phyloP scores from a whole-genome alignment of 2,113 vertebrate genomes.

The Xiphophorus hellerii region DNA sequence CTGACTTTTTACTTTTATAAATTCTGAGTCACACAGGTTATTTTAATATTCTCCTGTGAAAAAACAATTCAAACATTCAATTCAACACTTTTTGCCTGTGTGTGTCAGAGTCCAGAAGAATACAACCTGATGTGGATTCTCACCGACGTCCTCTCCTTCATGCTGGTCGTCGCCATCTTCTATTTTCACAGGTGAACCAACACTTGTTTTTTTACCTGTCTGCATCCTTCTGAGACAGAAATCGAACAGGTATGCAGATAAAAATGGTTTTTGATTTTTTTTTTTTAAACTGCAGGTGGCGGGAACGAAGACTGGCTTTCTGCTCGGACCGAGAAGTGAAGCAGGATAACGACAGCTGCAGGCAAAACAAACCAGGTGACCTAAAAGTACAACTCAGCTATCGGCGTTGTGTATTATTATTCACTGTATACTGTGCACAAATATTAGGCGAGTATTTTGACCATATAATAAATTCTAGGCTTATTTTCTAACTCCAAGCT shows the following conservation, averaged over 20 bases:
- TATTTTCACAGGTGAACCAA: constrained; percentile 86
- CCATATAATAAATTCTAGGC: too few species aligned
- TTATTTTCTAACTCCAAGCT: too few species aligned
- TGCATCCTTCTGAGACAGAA: rapidly evolving
- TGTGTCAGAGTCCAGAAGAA: constrained; percentile 81
- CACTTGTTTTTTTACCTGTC: too few species aligned
- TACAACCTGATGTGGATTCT: constrained; percentile 88
- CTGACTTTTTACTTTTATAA: too few species aligned
- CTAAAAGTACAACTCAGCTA: background rate
- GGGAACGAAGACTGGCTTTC: constrained; percentile 75
- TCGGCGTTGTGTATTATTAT: too few species aligned
- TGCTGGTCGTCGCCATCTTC: constrained; percentile 81
- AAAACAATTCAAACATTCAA: background rate
- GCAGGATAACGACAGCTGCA: constrained; percentile 77
- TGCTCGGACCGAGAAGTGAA: constrained; percentile 26
- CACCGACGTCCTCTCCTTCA: constrained; percentile 78
- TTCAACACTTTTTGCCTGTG: background rate
- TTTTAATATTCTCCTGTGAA: background rate
- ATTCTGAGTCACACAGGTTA: background rate
- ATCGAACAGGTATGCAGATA: background rate
- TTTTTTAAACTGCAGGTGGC: constrained; percentile 75
- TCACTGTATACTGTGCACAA: too few species aligned
- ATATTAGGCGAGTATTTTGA: too few species aligned
- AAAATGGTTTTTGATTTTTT: background rate
- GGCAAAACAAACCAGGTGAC: constrained; percentile 82